These are phyloP conservation scores for Python bivittatus DNA, from an alignment of 2,113 vertebrate species.

Conservation along the genomic window DNA sequence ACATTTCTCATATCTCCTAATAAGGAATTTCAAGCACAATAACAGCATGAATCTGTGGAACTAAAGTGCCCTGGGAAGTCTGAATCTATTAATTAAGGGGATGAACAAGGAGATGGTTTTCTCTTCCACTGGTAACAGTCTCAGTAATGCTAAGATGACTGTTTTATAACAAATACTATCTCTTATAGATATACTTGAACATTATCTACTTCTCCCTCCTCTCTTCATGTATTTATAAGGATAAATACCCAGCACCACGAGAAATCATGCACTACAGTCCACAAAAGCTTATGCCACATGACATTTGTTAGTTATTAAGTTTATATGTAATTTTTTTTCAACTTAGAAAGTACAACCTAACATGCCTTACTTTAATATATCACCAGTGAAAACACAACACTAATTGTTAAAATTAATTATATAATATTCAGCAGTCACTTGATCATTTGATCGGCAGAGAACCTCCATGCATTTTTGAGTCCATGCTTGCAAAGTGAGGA, in stretches of 20 bases:
- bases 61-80: neutral
- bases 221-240: neutral
- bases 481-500: neutral
- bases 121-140: neutral
- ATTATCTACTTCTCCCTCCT: neutral
- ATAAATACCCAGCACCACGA: no score
- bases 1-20: neutral
- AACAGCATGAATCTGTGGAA: neutral
- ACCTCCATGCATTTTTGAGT: neutral
- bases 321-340: neutral
- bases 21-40: neutral
- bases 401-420: neutral
- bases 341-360: neutral
- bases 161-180: neutral
- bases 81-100: neutral
- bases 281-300: neutral
- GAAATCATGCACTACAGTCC: neutral
- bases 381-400: neutral
- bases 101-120: neutral
- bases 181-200: neutral
- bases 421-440: neutral
- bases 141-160: neutral
- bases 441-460: neutral
- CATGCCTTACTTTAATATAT: neutral
- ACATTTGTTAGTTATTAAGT: neutral